A percentile compares a stretch with the other conserved stretches of the same genome.
Conservation (phyloP, 2,797 vertebrate genomes). For the Enteromius fasciolatus region DNA sequence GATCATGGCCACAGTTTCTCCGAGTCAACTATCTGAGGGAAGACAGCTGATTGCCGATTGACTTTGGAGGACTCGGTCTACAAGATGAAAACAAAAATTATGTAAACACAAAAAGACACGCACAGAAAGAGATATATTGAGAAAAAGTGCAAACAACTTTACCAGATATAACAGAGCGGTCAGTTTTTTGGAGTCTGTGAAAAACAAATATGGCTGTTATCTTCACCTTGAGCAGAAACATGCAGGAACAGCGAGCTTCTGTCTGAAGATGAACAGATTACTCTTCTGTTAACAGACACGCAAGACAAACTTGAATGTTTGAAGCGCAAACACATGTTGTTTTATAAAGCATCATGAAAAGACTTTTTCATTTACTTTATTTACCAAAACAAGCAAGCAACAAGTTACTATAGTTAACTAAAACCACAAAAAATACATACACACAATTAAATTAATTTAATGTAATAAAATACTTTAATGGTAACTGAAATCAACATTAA, state of each 20-base stretch:
- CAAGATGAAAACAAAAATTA: not conserved
- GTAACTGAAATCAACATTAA: not conserved
- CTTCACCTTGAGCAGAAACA: constrained; percentile 19
- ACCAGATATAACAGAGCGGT: not conserved
- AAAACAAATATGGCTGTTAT: constrained; percentile 1
- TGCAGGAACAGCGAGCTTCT: not conserved
- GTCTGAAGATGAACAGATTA: constrained; percentile 11
- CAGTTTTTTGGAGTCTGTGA: not conserved
- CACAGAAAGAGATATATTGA: constrained; percentile 3
- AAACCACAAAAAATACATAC: too few species aligned
- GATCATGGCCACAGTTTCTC: constrained; percentile 1
- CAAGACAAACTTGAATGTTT: not conserved
- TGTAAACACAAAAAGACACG: not conserved
- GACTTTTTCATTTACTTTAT: too few species aligned
- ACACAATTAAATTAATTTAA: too few species aligned
- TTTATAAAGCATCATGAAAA: not conserved
- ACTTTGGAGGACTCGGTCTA: not conserved
- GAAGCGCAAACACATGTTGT: not conserved
- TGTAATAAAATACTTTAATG: not conserved
- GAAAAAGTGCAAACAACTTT: not conserved
- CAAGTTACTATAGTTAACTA: not conserved
- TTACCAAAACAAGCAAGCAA: not conserved
- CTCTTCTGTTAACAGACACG: not conserved
- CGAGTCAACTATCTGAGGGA: not conserved
- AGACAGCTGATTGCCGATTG: not conserved